Percentiles rank a stretch among this genome's conserved stretches.
Conservation (phyloP, 2,888 invertebrate genomes). For the Philereme vetulata region DNA sequence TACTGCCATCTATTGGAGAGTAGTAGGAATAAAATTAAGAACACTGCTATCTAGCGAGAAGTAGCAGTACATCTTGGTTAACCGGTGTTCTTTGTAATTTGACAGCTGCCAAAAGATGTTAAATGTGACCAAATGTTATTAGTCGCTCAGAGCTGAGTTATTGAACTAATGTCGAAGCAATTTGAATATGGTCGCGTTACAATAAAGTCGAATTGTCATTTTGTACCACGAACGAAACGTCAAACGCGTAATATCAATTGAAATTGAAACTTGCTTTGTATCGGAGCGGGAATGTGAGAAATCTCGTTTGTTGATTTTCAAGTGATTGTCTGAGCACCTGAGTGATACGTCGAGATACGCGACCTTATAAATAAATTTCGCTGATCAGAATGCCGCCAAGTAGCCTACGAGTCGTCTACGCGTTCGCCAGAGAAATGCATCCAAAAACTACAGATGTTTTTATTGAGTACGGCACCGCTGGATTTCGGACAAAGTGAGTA, state of each 20-base stretch:
- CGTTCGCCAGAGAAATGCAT: conserved; percentile 91
- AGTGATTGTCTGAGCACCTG: conserved; percentile 71
- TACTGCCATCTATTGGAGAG: conserved; percentile 46
- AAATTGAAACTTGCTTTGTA: conserved; percentile 50
- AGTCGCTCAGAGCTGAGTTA: background rate
- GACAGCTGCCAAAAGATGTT: conserved; percentile 18
- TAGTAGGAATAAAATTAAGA: conserved; percentile 29
- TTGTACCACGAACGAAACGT: conserved; percentile 32
- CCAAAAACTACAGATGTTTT: conserved; percentile 86
- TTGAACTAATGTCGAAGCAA: rapidly evolving
- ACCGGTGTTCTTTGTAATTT: conserved; percentile 28
- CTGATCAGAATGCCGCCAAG: conserved; percentile 80
- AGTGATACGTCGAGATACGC: conserved; percentile 65
- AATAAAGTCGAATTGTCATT: background rate
- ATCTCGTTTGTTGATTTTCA: conserved; percentile 75
- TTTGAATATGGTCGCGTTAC: conserved; percentile 5
- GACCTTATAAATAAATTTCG: conserved; percentile 76
- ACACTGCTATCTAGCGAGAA: conserved; percentile 21
- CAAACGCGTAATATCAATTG: conserved; percentile 41
- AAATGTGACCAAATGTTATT: conserved; percentile 3
- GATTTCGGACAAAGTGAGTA: conserved; percentile 91
- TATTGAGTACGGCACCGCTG: conserved; percentile 93
- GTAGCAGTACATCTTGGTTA: conserved; percentile 29
- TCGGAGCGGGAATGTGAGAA: conserved; percentile 76
- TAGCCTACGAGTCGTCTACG: conserved; percentile 87